These are phyloP conservation scores for Theretra japonica DNA, from an alignment of 2,888 invertebrate species.

Conservation along the genomic window DNA sequence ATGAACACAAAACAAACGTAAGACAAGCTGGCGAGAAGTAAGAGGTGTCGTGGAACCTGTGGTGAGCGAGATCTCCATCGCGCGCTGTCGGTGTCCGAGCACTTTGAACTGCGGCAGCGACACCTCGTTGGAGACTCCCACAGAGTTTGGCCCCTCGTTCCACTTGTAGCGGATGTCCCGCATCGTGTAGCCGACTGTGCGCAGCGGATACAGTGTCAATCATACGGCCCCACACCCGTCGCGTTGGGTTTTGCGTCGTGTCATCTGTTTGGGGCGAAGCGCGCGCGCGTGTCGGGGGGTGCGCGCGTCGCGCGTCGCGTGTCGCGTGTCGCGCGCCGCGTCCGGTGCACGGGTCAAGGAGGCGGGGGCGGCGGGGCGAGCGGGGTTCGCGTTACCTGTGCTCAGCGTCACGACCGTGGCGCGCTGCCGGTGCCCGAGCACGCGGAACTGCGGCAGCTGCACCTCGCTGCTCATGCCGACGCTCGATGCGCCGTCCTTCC, in stretches of 20 bases:
- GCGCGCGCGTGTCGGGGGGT: slow-evolving; percentile 44
- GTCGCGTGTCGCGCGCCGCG: slow-evolving; percentile 79
- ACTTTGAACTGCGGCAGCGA: slow-evolving; percentile 98
- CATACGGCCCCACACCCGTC: slow-evolving; percentile 53
- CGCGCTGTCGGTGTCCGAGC: slow-evolving; percentile 95
- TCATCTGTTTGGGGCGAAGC: slow-evolving; percentile 39
- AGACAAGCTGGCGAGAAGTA: slow-evolving; percentile 12
- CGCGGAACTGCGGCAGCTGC: slow-evolving; percentile 96
- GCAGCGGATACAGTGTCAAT: slow-evolving; percentile 51
- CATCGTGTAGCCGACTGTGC: slow-evolving; percentile 97
- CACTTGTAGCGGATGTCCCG: slow-evolving; percentile 97
- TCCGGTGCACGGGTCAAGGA: slow-evolving; percentile 90
- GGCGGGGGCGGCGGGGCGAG: slow-evolving; percentile 34
- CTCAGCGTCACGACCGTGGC: slow-evolving; percentile 94
- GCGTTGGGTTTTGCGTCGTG: slow-evolving; percentile 51
- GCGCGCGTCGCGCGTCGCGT: slow-evolving; percentile 38
- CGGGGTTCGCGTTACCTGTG: slow-evolving; percentile 88
- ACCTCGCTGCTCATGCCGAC: slow-evolving; percentile 96
- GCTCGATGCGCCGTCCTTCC: slow-evolving; percentile 94
- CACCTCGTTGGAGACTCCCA: slow-evolving; percentile 96
- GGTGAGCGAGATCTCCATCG: slow-evolving; percentile 96
- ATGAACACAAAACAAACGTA: neutral
- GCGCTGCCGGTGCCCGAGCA: slow-evolving; percentile 96
- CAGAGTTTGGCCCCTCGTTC: slow-evolving; percentile 96
- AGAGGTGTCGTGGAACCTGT: slow-evolving; percentile 87